Evolutionary conservation across 1,140 invertebrate genomes (phyloP), one percentile per base, ranked within the genome.

Genomic region (Intoshia linei): DNA sequence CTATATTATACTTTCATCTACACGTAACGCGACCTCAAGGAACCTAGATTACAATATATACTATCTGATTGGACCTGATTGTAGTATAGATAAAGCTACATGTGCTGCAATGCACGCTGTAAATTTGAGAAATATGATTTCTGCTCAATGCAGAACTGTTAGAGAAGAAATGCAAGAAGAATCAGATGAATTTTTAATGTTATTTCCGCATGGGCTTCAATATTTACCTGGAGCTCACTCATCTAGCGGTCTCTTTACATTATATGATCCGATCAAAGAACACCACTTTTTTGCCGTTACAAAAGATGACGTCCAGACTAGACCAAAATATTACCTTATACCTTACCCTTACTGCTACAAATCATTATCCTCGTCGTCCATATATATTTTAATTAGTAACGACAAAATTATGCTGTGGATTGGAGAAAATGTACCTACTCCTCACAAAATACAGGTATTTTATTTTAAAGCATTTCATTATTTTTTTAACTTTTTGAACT

Each of bases 101-200:
- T 95, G 87, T 60, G 73, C 90, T 3, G 90, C 90, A 1, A 95
- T 98, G 49, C 90, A 98, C 62, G 83, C 87, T 6, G 90, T 98
- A 0, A 92, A 95, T 62, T 63, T 98, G 29, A 62, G 87, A 24
- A 98, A 98, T 53, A 72, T 75, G 52, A 62, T 98, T 14, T 81
- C 83, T 10, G 83, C 87, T 4, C 70, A 76, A 44, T 77, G 75
- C 56, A 69, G 90, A n/a, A 92, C 84, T n/a, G 73, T 79, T 36
- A 64, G 90, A 20, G 83, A 95, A 61, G 90, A 98, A 59, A 81
- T 92, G 62, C 62, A 59, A 30, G 87, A 98, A 48, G 90, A 98
- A 60, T 73, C 73, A 3, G 75, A 87, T 33, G 84, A 93, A 50
- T 95, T 95, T 62, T 52, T 95, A 11, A 67, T 69, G 37, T 55